Evolutionary conservation across 2,888 invertebrate genomes (phyloP).

Genomic region (Norana najaformis): DNA sequence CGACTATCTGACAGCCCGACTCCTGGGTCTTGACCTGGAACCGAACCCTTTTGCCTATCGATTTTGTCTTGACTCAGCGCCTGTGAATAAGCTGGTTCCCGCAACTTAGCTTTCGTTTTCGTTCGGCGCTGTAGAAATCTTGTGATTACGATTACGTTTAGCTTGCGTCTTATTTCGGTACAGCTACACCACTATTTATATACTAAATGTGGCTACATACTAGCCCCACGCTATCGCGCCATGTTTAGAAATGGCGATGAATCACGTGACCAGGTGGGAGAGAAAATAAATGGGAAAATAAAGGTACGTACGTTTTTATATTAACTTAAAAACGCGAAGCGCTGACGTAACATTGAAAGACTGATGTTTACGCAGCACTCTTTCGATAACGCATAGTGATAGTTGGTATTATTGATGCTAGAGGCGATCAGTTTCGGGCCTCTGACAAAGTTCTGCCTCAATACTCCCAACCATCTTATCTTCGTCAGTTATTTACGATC

Average conservation of each 20-base stretch:
- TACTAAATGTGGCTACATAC: no score
- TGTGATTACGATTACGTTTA: no score
- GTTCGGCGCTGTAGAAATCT: no score
- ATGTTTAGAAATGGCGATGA: neutral
- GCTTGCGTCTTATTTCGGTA: no score
- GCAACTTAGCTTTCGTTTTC: no score
- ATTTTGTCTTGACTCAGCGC: no score
- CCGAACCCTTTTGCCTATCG: no score
- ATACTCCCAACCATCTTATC: no score
- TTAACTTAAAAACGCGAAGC: neutral
- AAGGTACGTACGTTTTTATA: neutral
- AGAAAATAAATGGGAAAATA: neutral
- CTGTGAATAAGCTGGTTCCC: no score
- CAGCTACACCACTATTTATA: no score
- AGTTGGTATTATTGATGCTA: neutral
- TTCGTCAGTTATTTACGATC: neutral
- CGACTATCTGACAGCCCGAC: no score
- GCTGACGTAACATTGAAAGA: neutral
- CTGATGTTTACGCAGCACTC: neutral
- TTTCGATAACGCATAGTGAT: neutral
- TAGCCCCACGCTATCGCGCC: neutral
- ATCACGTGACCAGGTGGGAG: neutral
- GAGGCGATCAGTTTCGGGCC: neutral
- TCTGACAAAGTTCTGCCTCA: neutral
- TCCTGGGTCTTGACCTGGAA: no score